Conservation (phyloP, 1,140 invertebrate species). For the Andricus grossulariae region DNA sequence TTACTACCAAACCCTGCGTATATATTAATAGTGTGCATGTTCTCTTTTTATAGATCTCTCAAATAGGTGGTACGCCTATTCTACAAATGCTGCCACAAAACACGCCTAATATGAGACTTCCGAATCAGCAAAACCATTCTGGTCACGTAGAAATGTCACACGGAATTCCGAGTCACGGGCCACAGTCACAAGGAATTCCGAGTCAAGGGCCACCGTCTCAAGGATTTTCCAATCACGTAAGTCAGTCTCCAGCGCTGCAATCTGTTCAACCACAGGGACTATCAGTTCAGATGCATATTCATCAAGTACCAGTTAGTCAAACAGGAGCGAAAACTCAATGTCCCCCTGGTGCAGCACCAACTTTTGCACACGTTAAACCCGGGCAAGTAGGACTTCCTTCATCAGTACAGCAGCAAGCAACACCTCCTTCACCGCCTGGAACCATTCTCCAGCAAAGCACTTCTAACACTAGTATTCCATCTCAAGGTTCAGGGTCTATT, state of each 20-base stretch:
- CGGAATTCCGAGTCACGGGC: slow-evolving; percentile 15
- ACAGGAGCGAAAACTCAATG: slow-evolving; percentile 49
- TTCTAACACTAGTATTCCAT: slow-evolving; percentile 20
- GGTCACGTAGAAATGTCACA: neutral
- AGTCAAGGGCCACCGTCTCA: neutral
- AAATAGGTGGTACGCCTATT: slow-evolving; percentile 34
- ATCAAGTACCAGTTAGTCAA: slow-evolving; percentile 51
- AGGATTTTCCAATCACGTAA: slow-evolving; percentile 26
- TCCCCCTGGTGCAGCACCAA: neutral
- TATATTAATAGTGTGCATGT: neutral
- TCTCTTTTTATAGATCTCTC: slow-evolving; percentile 35
- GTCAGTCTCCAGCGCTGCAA: slow-evolving; percentile 40
- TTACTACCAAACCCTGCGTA: neutral
- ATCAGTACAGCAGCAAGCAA: slow-evolving; percentile 32
- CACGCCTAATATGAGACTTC: neutral
- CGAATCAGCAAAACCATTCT: slow-evolving; percentile 18
- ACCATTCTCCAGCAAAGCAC: neutral
- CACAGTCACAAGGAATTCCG: neutral
- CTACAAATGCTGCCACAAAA: slow-evolving; percentile 11
- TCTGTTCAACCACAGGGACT: slow-evolving; percentile 52
- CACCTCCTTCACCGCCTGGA: neutral
- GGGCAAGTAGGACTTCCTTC: slow-evolving; percentile 27
- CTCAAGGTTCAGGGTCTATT: slow-evolving; percentile 30
- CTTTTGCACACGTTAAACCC: slow-evolving; percentile 18
- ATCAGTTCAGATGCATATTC: slow-evolving; percentile 51